Percentiles rank a stretch among this genome's conserved stretches.
Evolutionary conservation across 2,113 vertebrate genomes (phyloP).

Genomic region (Rhynchomys soricoides): DNA sequence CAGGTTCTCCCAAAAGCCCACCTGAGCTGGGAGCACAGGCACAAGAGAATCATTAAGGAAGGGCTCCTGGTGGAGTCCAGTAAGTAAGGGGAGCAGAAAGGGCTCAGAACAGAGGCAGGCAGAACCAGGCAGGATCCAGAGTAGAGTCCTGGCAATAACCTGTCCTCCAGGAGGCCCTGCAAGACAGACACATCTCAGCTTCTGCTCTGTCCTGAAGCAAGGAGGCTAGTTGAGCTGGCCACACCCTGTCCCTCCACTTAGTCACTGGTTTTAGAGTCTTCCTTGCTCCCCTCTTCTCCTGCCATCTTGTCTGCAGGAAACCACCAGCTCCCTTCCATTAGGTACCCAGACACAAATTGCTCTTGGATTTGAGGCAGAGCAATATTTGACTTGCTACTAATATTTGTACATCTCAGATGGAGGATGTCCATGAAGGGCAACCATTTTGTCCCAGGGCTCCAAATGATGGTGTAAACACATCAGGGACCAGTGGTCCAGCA

Average conservation of each 20-base stretch:
- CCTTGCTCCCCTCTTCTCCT: neutral
- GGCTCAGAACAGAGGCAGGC: fast-evolving
- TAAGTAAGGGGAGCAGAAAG: neutral
- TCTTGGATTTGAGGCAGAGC: neutral
- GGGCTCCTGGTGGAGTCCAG: neutral
- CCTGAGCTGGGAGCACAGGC: fast-evolving
- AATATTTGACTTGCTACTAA: neutral
- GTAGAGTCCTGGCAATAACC: neutral
- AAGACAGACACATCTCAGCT: neutral
- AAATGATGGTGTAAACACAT: neutral
- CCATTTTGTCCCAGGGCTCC: neutral
- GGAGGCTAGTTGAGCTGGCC: neutral
- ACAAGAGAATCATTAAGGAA: neutral
- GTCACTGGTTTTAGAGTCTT: neutral
- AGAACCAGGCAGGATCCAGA: neutral
- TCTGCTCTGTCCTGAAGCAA: neutral
- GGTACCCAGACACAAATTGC: neutral
- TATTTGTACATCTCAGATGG: neutral
- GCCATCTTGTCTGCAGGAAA: neutral
- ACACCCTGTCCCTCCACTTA: too few species aligned
- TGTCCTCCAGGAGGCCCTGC: neutral
- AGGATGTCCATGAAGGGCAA: neutral
- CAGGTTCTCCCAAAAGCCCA: neutral
- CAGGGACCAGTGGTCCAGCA: too few species aligned
- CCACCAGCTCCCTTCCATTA: neutral